Evolutionary conservation across 1,140 invertebrate species (phyloP).

Genomic region (Drosophila murphyi): DNA sequence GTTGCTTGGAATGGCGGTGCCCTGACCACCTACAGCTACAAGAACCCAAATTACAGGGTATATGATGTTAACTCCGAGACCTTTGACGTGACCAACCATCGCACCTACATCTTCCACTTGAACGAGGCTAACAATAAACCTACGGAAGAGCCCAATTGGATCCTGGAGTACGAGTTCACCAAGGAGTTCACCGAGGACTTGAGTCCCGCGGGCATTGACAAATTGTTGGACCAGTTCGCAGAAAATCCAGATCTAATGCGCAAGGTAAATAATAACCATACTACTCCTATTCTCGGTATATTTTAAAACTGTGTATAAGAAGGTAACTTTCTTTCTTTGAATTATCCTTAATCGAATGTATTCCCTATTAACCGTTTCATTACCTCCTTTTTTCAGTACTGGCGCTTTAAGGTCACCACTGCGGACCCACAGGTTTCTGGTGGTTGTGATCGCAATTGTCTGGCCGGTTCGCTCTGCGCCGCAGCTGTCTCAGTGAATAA

Average conservation of each 20-base stretch:
- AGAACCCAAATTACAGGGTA: conserved; percentile 93
- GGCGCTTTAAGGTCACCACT: conserved; percentile 86
- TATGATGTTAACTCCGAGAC: conserved; percentile 88
- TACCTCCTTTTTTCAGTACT: conserved; percentile 72
- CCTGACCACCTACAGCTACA: conserved; percentile 87
- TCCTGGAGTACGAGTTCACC: conserved; percentile 89
- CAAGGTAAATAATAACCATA: conserved; percentile 48
- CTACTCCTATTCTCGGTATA: too few relatives aligned
- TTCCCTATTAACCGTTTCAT: too few relatives aligned
- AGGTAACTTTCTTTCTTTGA: not conserved
- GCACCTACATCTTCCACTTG: conserved; percentile 92
- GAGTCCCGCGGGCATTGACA: conserved; percentile 84
- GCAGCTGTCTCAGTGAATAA: conserved; percentile 86
- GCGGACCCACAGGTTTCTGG: conserved; percentile 85
- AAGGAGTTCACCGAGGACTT: conserved; percentile 86
- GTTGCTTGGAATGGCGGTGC: conserved; percentile 92
- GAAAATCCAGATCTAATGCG: conserved; percentile 60
- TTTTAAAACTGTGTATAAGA: too few relatives aligned
- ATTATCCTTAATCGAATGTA: not conserved
- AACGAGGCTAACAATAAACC: conserved; percentile 89
- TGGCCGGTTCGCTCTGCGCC: conserved; percentile 86
- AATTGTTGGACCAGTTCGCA: conserved; percentile 85
- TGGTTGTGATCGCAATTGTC: conserved; percentile 86
- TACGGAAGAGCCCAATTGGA: conserved; percentile 86
- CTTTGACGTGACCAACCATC: conserved; percentile 87